Percentiles rank a stretch among this genome's conserved stretches.
Evolutionary conservation across 2,113 vertebrate genomes (phyloP).

Genomic region (Myiozetetes cayanensis): DNA sequence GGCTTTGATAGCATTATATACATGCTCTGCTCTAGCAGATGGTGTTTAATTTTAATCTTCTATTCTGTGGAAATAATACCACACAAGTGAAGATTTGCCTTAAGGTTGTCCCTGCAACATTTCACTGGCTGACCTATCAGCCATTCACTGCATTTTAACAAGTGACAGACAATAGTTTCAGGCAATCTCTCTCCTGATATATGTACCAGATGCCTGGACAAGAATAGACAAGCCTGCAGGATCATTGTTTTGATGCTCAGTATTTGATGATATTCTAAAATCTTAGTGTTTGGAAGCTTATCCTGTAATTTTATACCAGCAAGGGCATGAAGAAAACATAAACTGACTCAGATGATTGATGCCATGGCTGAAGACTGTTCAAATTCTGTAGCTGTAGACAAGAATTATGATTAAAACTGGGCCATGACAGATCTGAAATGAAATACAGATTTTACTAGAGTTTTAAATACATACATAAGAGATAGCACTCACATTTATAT

Average conservation of each 20-base stretch:
- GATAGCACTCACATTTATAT: neutral
- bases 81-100: neutral
- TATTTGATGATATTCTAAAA: conserved; percentile 2
- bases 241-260: neutral
- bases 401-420: neutral
- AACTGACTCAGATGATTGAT: neutral
- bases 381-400: neutral
- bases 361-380: neutral
- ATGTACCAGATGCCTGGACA: neutral
- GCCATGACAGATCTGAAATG: neutral
- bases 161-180: neutral
- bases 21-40: neutral
- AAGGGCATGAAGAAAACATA: neutral
- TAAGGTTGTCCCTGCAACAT: neutral
- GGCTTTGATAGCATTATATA: neutral
- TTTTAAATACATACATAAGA: neutral
- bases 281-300: neutral
- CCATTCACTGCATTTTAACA: conserved; percentile 1
- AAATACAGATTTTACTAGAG: neutral
- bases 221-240: neutral
- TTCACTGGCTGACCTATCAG: conserved; percentile 30
- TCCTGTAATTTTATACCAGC: neutral
- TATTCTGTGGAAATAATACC: neutral
- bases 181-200: neutral
- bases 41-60: neutral